Evolutionary conservation across 2,113 vertebrate genomes (phyloP).

Genomic region (Mesoclemmys tuberculata): DNA sequence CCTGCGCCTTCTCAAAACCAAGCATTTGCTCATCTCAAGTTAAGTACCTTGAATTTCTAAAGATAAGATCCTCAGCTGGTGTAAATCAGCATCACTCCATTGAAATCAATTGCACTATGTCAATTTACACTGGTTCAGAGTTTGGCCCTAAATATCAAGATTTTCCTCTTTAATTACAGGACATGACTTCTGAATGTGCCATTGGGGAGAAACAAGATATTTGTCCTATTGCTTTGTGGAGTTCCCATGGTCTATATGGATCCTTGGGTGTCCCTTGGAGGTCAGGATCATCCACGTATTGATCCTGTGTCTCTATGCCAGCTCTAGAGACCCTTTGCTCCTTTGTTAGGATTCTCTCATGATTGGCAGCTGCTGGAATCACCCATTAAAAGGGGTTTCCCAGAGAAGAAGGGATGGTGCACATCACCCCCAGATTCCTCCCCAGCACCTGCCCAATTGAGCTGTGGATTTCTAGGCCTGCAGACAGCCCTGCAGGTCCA

Average conservation of each 20-base stretch:
- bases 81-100: neutral
- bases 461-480: neutral
- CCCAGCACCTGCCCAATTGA: neutral
- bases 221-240: neutral
- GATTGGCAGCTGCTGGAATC: neutral
- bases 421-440: neutral
- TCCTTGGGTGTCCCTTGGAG: neutral
- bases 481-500: neutral
- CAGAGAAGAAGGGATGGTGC: neutral
- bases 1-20: neutral
- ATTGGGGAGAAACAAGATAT: neutral
- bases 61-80: neutral
- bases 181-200: neutral
- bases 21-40: neutral
- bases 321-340: neutral
- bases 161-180: neutral
- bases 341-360: neutral
- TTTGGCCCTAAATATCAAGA: neutral
- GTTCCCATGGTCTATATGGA: neutral
- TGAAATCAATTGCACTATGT: neutral
- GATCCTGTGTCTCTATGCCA: neutral
- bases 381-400: neutral
- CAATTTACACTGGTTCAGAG: accelerated
- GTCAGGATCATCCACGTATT: neutral
- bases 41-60: neutral